Evolutionary conservation across 2,797 vertebrate species (phyloP).

Genomic region (Potorous gilbertii): DNA sequence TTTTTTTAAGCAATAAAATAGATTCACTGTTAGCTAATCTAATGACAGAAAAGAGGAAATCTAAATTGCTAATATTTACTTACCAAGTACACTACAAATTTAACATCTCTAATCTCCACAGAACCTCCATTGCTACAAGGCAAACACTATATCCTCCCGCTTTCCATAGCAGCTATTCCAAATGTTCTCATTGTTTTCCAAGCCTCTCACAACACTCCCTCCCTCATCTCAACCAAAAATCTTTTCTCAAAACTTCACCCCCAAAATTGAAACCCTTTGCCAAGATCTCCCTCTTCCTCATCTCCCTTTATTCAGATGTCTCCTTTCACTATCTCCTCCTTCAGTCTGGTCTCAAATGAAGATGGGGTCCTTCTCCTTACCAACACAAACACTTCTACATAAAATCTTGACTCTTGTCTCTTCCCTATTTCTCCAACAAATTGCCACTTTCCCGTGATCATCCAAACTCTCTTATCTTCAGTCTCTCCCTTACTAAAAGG

Average conservation of each 20-base stretch:
- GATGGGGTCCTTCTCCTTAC: no score
- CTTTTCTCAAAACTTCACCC: background rate
- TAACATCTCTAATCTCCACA: background rate
- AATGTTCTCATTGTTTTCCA: background rate
- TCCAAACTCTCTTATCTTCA: no score
- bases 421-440: no score
- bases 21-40: background rate
- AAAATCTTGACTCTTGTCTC: no score
- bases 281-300: background rate
- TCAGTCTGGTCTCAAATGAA: no score
- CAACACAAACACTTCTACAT: no score
- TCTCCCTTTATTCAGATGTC: background rate
- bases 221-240: background rate
- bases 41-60: background rate
- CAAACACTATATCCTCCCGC: background rate
- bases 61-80: background rate
- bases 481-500: no score
- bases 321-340: no score
- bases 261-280: background rate
- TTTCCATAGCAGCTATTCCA: background rate
- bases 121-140: background rate
- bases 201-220: background rate
- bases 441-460: no score
- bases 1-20: background rate
- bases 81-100: background rate